phyloP scores from a whole-genome alignment of 2,113 vertebrate genomes.

The Chaetops frenatus region DNA sequence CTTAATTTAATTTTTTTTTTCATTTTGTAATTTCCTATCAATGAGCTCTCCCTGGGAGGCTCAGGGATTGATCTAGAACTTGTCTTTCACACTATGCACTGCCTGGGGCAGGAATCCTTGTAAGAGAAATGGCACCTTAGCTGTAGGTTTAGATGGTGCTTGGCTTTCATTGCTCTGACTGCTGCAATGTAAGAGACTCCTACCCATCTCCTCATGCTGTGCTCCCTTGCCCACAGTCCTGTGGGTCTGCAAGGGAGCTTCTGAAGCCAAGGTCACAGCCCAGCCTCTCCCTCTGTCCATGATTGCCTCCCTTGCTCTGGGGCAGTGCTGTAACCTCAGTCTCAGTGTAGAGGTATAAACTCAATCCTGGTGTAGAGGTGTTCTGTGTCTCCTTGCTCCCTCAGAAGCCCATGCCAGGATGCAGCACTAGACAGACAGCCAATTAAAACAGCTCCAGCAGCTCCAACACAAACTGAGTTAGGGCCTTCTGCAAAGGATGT shows the following conservation, averaged over 20 bases:
- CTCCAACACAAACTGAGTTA: not conserved
- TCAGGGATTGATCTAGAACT: not conserved
- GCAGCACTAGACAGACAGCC: not conserved
- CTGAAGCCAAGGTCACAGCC: not conserved
- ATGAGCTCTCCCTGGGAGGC: not conserved
- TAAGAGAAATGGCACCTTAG: not conserved
- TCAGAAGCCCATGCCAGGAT: not conserved
- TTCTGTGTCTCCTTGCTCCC: not conserved
- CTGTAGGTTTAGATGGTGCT: accelerated
- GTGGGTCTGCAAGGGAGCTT: not conserved
- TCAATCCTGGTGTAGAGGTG: not conserved
- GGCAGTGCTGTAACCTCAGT: not conserved
- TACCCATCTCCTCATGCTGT: not conserved
- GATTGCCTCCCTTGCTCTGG: not conserved
- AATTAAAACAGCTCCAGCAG: not conserved
- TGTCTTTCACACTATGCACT: not conserved
- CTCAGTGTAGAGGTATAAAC: not conserved
- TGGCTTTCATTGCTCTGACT: accelerated
- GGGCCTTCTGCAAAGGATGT: not conserved
- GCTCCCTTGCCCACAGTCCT: not conserved
- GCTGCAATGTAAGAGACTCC: not conserved
- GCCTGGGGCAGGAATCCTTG: not conserved
- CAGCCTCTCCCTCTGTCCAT: not conserved
- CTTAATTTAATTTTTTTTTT: not conserved
- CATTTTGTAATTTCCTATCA: not conserved